A percentile compares a stretch with the other conserved stretches of the same genome.
phyloP scores from a whole-genome alignment of 2,113 vertebrate genomes.

The Megalops atlanticus region DNA sequence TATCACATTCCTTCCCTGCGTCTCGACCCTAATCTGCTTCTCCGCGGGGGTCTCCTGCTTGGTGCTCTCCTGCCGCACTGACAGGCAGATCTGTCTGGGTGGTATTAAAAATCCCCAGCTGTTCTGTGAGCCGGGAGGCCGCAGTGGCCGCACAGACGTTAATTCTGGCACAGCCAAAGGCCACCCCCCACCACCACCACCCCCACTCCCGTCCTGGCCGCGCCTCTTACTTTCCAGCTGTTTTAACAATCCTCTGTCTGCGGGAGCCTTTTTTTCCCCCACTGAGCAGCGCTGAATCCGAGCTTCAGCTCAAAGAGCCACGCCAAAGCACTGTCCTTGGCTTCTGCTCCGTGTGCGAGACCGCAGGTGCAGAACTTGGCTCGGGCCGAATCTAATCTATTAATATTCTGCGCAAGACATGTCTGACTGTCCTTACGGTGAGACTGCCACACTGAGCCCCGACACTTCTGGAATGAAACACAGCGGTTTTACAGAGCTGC shows the following conservation, averaged over 20 bases:
- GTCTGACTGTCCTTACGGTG: background rate
- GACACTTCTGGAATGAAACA: too few species aligned
- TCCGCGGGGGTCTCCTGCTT: background rate
- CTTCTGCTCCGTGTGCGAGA: background rate
- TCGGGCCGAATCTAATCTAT: background rate
- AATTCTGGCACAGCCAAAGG: background rate
- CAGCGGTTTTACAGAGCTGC: background rate
- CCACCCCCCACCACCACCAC: background rate
- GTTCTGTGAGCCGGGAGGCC: background rate
- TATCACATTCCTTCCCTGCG: background rate
- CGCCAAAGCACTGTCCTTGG: too few species aligned
- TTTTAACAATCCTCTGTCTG: background rate
- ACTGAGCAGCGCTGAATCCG: background rate
- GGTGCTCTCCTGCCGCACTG: too few species aligned
- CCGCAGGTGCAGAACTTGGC: background rate
- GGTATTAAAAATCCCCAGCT: constrained; percentile 9
- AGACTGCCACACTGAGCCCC: too few species aligned
- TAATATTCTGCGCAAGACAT: background rate
- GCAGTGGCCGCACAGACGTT: background rate
- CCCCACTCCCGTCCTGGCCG: background rate
- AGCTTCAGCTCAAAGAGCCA: background rate
- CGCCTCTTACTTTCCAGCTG: background rate
- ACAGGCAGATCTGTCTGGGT: background rate
- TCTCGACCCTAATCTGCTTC: background rate
- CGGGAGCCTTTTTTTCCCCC: background rate